Conservation (phyloP, 2,797 vertebrate species). For the Amblyopsis hoosieri region DNA sequence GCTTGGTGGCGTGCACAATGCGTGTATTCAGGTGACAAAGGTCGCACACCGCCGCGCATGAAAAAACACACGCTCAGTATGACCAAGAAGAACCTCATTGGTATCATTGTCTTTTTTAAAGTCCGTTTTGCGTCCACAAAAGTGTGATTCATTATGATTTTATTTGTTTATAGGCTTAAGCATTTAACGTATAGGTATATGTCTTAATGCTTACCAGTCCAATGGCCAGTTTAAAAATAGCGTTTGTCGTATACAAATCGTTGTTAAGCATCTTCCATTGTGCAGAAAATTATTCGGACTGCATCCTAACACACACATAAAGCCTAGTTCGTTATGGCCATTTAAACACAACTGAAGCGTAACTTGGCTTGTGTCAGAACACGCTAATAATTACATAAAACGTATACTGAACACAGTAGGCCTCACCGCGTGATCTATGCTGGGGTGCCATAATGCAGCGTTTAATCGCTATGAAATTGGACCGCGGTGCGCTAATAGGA, state of each 20-base stretch:
- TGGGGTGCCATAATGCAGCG: constrained; percentile 48
- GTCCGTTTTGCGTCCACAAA: constrained; percentile 56
- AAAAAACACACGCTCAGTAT: constrained; percentile 54
- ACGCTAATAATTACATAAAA: constrained; percentile 70
- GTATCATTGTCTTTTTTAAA: constrained; percentile 63
- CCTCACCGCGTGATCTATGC: constrained; percentile 24
- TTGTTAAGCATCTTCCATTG: too few species aligned
- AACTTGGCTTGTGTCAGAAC: constrained; percentile 20
- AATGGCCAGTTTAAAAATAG: too few species aligned
- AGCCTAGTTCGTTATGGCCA: not conserved
- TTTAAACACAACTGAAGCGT: not conserved
- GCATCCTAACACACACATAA: not conserved
- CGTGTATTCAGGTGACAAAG: constrained; percentile 41
- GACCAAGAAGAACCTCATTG: too few species aligned
- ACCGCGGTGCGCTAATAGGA: constrained; percentile 42
- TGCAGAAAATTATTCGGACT: too few species aligned
- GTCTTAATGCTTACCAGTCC: too few species aligned
- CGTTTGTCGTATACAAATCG: too few species aligned
- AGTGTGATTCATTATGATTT: constrained; percentile 1
- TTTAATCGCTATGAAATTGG: constrained; percentile 80
- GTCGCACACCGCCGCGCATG: constrained; percentile 28
- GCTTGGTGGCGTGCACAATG: constrained; percentile 43
- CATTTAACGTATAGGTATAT: not conserved
- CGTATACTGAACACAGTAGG: constrained; percentile 51
- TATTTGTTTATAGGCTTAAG: not conserved